phyloP scores from a whole-genome alignment of 2,888 invertebrate genomes.

The Spodoptera exigua region DNA sequence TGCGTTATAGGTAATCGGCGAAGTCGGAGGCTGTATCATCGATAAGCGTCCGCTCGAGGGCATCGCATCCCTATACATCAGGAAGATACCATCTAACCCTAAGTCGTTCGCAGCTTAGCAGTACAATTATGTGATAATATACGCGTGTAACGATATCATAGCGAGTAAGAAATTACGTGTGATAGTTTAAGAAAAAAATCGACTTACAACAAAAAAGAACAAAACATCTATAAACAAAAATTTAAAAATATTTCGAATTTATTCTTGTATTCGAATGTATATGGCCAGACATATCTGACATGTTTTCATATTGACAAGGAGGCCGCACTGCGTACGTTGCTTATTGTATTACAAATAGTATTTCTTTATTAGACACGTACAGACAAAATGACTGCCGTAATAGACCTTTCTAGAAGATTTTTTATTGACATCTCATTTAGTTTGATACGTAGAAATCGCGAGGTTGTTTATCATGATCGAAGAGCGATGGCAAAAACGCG shows the following conservation, averaged over 20 bases:
- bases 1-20: slow-evolving; percentile 67
- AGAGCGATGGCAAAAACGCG: slow-evolving; percentile 2
- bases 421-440: slow-evolving; percentile 59
- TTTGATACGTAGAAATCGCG: slow-evolving; percentile 61
- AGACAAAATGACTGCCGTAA: slow-evolving; percentile 61
- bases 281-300: too few relatives aligned
- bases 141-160: slow-evolving; percentile 35
- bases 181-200: neutral
- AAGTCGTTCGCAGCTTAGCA: slow-evolving; percentile 78
- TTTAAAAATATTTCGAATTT: slow-evolving; percentile 25
- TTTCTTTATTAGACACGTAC: slow-evolving; percentile 74
- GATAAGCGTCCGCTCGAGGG: slow-evolving; percentile 72
- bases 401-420: slow-evolving; percentile 58
- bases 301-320: slow-evolving; percentile 40
- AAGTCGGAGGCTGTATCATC: slow-evolving; percentile 69
- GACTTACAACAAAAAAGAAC: too few relatives aligned
- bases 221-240: too few relatives aligned
- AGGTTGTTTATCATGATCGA: slow-evolving; percentile 36
- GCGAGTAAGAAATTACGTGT: slow-evolving; percentile 7
- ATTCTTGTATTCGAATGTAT: too few relatives aligned
- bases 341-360: slow-evolving; percentile 60
- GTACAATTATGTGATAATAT: slow-evolving; percentile 69
- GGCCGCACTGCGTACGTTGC: slow-evolving; percentile 34
- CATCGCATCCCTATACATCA: slow-evolving; percentile 78
- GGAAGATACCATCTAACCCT: slow-evolving; percentile 74